Percentiles rank a stretch among this genome's conserved stretches.
Evolutionary conservation across 2,888 invertebrate genomes (phyloP).

Genomic region (Lasioglossum calceatum): DNA sequence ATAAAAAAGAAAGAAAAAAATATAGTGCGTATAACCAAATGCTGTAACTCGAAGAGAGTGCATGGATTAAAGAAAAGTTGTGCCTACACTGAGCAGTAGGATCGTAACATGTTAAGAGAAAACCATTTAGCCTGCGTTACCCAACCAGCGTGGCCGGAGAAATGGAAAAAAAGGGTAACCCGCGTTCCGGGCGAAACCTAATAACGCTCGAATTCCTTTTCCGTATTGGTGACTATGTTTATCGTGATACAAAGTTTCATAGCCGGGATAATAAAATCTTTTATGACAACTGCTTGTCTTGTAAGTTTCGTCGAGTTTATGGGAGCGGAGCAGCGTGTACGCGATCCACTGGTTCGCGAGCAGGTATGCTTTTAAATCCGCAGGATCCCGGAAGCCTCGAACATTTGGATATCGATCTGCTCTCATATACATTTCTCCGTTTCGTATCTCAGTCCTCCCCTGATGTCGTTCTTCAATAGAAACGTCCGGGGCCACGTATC

Average conservation of each 20-base stretch:
- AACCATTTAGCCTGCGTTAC: background rate
- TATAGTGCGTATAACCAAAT: background rate
- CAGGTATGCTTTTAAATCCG: constrained; percentile 25
- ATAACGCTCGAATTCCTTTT: constrained; percentile 6
- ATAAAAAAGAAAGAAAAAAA: no score
- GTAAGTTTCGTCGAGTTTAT: constrained; percentile 16
- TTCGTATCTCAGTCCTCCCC: background rate
- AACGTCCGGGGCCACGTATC: background rate
- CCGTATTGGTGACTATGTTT: constrained; percentile 4
- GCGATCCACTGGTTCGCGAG: constrained; percentile 9
- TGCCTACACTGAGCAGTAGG: no score
- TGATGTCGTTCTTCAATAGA: background rate
- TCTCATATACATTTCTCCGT: background rate
- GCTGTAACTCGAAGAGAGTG: no score
- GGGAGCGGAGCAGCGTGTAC: background rate
- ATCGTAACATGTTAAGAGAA: background rate
- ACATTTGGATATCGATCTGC: constrained; percentile 23
- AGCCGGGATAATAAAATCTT: constrained; percentile 29
- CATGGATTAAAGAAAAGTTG: background rate
- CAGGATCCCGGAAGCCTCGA: background rate
- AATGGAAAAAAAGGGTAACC: background rate
- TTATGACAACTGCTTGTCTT: constrained; percentile 32
- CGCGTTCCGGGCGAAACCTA: background rate
- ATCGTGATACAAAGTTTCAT: constrained; percentile 20
- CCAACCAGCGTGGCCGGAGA: background rate